phyloP scores from a whole-genome alignment of 2,888 invertebrate genomes.

The Isotomurus palustris region DNA sequence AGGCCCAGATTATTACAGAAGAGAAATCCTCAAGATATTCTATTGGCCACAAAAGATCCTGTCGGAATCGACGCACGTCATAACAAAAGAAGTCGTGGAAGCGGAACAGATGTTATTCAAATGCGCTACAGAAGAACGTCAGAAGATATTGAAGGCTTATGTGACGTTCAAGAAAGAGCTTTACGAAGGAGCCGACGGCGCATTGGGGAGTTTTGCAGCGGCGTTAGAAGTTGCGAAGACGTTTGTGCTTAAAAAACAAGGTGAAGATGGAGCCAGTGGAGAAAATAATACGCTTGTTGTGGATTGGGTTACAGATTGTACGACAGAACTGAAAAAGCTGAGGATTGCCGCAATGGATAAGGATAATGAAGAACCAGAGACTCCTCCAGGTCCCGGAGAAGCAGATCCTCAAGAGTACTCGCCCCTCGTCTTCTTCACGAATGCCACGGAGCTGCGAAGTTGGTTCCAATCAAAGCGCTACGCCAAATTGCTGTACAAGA shows the following conservation, averaged over 20 bases:
- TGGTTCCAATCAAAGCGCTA: not conserved
- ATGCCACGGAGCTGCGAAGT: not conserved
- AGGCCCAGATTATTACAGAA: not conserved
- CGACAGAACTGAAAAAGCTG: not conserved
- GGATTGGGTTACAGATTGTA: not conserved
- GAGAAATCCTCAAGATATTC: not conserved
- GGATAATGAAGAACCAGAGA: not conserved
- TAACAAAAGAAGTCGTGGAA: not conserved
- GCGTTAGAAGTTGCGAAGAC: not conserved
- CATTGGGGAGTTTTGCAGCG: not conserved
- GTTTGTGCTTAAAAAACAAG: not conserved
- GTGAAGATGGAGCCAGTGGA: too few species aligned
- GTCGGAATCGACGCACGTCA: not conserved
- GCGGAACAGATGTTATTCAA: not conserved
- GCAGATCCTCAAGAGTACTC: not conserved
- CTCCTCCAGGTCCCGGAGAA: not conserved
- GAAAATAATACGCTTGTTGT: too few species aligned
- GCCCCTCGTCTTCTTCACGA: slow-evolving; percentile 1
- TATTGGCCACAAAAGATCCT: not conserved
- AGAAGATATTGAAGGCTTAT: not conserved
- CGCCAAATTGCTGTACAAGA: not conserved
- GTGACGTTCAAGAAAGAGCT: not conserved
- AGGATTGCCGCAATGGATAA: not conserved
- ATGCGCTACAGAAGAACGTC: not conserved
- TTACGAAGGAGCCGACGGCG: not conserved